Percentiles rank a stretch among this genome's conserved stretches.
Evolutionary conservation across 2,113 vertebrate genomes (phyloP).

Genomic region (Ahaetulla prasina): DNA sequence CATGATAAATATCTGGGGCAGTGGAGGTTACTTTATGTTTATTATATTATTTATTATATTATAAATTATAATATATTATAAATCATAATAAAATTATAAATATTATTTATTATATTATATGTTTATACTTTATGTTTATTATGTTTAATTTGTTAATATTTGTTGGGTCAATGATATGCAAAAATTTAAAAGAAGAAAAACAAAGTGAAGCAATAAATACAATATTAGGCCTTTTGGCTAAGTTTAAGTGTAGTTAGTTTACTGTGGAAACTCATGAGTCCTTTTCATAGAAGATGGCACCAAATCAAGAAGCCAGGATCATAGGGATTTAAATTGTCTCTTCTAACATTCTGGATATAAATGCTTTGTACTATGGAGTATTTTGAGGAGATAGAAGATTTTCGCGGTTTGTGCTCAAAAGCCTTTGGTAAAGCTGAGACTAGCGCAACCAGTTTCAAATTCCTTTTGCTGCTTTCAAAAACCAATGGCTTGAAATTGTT

Average conservation of each 20-base stretch:
- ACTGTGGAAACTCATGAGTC: constrained; percentile 3
- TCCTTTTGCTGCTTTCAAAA: background rate
- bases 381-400: background rate
- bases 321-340: background rate
- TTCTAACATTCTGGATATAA: background rate
- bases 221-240: background rate
- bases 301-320: background rate
- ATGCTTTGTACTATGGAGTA: background rate
- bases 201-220: background rate
- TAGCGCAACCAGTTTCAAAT: background rate
- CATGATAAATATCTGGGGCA: constrained; percentile 18
- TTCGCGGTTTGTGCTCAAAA: background rate
- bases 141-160: background rate
- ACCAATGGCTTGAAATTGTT: background rate
- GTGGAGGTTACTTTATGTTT: background rate
- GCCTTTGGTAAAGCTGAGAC: background rate
- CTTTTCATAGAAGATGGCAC: background rate
- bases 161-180: background rate
- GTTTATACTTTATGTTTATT: background rate
- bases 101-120: too few relatives aligned
- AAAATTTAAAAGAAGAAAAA: background rate
- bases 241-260: background rate
- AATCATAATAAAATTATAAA: too few relatives aligned
- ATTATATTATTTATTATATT: too few relatives aligned
- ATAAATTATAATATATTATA: too few relatives aligned